Evolutionary conservation across 2,113 vertebrate genomes (phyloP), one percentile per base, ranked within the genome.

Genomic region (Bostrychus sinensis): DNA sequence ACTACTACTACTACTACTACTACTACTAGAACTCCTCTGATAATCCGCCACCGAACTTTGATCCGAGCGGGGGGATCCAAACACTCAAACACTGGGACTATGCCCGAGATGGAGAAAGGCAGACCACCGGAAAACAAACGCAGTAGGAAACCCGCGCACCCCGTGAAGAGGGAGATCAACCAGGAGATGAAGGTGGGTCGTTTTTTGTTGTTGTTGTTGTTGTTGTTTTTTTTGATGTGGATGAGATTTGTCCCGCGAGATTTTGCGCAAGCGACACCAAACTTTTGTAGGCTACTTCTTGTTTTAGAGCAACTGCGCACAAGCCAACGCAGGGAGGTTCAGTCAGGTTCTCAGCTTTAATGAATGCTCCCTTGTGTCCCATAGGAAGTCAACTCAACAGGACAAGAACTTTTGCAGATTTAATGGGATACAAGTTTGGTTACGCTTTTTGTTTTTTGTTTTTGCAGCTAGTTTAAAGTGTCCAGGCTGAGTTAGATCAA

Each of bases 91-190:
- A 77, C 42, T 87, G 83, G 92, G 93, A 94, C 93, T 93, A 96
- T 96, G 96, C 94, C 94, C 94, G 95, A 96, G 93, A 97, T 96
- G 95, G 96, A 98, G 91, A 96, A 95, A 91, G 95, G 94, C 82
- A 95, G 95, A 95, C 94, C 96, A 63, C 94, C 96, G 64, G 96
- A 98, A 96, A 96, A 94, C 91, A 98, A 98, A 89, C 91, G 96
- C 84, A 98, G 96, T 91, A 95, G 96, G 89, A 95, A 96, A 86
- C 94, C 94, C 85, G 94, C 95, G 78, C 95, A 94, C 87, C 96
- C 96, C 1, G 93, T 98, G 54, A 96, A 96, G 80, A 93, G 96
- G 85, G 96, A 96, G 89, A 95, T 96, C 88, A 96, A 95, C 75
- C 94, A 96, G 80, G 96, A 98, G 89, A 96, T 98, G 96, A 96